Evolutionary conservation across 2,113 vertebrate species (phyloP).

Genomic region (cattle (Bos taurus)): DNA sequence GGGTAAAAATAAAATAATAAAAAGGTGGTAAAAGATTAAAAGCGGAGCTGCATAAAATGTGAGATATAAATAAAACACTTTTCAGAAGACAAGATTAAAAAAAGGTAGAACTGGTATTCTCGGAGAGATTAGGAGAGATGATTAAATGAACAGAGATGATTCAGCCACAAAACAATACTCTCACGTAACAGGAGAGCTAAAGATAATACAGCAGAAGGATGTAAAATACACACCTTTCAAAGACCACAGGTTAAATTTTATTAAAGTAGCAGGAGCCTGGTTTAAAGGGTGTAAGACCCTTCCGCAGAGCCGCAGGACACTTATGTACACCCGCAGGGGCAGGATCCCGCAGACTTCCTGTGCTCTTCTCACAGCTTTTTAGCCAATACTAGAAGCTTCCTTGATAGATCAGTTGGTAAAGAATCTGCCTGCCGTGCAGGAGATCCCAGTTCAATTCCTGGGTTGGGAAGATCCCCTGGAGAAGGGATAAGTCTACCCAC

Average conservation of each 20-base stretch:
- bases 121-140: conserved; percentile 1
- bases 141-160: neutral
- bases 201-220: neutral
- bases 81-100: conserved; percentile 43
- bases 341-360: neutral
- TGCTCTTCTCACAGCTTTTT: neutral
- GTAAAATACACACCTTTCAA: neutral
- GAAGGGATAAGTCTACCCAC: neutral
- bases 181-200: neutral
- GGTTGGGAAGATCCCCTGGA: neutral
- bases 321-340: neutral
- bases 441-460: neutral
- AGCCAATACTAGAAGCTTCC: neutral
- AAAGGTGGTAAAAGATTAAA: conserved; percentile 71
- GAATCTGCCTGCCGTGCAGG: neutral
- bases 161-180: neutral
- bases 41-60: conserved; percentile 43
- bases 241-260: neutral
- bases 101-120: conserved; percentile 9
- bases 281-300: neutral
- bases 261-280: neutral
- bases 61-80: conserved; percentile 67
- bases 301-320: neutral
- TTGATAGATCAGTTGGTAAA: neutral
- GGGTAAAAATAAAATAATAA: conserved; percentile 74